These are phyloP conservation scores for Pogona vitticeps DNA, from an alignment of 2,113 vertebrate species.

Conservation along the genomic window DNA sequence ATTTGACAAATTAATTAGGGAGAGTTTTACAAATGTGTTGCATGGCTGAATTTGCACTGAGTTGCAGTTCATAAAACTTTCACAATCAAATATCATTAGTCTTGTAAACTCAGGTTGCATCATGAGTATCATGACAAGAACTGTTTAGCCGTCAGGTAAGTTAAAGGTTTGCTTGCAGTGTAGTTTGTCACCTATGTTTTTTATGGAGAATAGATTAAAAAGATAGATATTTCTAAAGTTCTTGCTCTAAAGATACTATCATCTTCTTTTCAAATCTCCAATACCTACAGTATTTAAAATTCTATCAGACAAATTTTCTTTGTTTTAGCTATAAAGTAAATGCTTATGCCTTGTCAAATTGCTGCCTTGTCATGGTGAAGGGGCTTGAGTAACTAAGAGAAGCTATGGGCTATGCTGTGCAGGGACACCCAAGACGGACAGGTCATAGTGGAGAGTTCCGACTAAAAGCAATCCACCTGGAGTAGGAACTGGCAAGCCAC, in stretches of 20 bases:
- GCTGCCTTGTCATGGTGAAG: too few relatives aligned
- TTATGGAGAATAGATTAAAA: background rate
- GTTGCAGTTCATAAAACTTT: constrained; percentile 49
- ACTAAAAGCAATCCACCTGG: too few relatives aligned
- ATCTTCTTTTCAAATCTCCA: background rate
- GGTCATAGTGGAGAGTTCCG: too few relatives aligned
- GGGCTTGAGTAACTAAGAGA: too few relatives aligned
- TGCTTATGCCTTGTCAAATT: too few relatives aligned
- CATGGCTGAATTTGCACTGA: constrained; percentile 63
- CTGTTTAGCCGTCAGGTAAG: background rate
- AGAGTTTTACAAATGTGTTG: constrained; percentile 68
- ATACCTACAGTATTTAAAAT: background rate
- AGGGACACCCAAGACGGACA: too few relatives aligned
- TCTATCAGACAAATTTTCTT: too few relatives aligned
- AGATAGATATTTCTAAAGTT: background rate
- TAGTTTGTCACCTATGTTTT: background rate
- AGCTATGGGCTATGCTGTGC: too few relatives aligned
- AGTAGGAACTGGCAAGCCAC: too few relatives aligned
- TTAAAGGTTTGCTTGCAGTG: constrained; percentile 6
- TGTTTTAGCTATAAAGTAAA: too few relatives aligned
- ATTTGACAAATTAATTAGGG: constrained; percentile 72
- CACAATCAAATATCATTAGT: constrained; percentile 38
- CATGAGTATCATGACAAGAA: background rate
- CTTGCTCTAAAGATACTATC: background rate
- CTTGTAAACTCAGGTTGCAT: background rate